Evolutionary conservation across 2,113 vertebrate genomes (phyloP), one percentile per base, ranked within the genome.

Genomic region (Psittacula cyanocephala): DNA sequence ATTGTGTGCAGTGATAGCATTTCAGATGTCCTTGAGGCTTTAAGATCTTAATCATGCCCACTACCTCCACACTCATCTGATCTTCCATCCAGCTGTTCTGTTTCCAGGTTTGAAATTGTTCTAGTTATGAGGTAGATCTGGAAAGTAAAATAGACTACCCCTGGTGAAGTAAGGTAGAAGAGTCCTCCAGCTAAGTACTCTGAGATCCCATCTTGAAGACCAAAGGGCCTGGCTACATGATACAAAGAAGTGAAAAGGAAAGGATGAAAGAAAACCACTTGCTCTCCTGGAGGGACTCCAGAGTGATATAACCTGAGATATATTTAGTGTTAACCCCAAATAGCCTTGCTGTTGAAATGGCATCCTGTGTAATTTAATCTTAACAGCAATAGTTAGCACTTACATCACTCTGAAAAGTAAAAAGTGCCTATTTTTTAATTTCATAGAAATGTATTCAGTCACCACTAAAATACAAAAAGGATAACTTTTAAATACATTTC

Each of bases 291-390:
- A 95, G 50, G 1, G 2, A 75, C 35, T 95, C 72, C 89, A 84
- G 55, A 25, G 20, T 41, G 35, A 44, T 5, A 71, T 43, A 94
- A 83, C 52, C 44, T 23, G 24, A 70, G 72, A 64, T 91, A 89
- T 89, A 92, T 93, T 95, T 96, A 95, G 60, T 81, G 91, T 71
- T 79, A 87, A 53, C 89, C 60, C 47, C 65, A 67, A 81, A 67
- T 86, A 84, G 90, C 83, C 82, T 78, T 43, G 60, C 20, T 71
- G 39, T 89, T 93, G 81, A 91, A 96, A 95, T 84, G 35, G 75
- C 44, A 89, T 88, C 55, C 90, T 67, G 24, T 50, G 88, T 50
- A 93, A 95, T 46, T 90, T 90, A 39, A 81, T 68, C 86, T 88
- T 55, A 86, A 63, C 69, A 86, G 89, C 55, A 91, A 49, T 67